phyloP scores from a whole-genome alignment of 2,888 invertebrate genomes.

The Cerastoderma edule region DNA sequence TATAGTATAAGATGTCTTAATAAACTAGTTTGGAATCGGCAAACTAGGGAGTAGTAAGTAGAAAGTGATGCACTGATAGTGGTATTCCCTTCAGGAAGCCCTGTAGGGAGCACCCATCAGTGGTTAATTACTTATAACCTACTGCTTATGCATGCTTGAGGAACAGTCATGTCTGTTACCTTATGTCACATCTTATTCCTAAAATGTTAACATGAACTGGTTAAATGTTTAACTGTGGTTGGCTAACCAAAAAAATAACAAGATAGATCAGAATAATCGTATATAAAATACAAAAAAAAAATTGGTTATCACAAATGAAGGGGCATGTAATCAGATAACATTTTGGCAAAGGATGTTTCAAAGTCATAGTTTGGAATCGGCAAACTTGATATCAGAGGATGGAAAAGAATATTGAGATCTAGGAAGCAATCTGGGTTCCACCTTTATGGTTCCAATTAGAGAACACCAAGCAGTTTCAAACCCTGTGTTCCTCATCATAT shows the following conservation, averaged over 20 bases:
- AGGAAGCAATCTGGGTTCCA: too few relatives aligned
- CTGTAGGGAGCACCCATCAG: neutral
- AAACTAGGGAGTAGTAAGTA: slow-evolving; percentile 12
- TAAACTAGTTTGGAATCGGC: slow-evolving; percentile 17
- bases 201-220: slow-evolving; percentile 6
- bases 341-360: neutral
- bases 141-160: neutral
- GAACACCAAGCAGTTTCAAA: too few relatives aligned
- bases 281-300: slow-evolving; percentile 3
- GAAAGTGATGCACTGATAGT: too few relatives aligned
- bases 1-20: neutral
- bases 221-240: neutral
- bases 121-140: slow-evolving; percentile 6
- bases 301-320: neutral
- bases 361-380: slow-evolving; percentile 19
- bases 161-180: neutral
- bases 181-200: slow-evolving; percentile 11
- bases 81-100: neutral
- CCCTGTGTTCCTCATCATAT: too few relatives aligned
- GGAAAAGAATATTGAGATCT: neutral
- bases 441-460: too few relatives aligned
- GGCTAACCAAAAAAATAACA: slow-evolving; percentile 3
- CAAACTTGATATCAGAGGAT: slow-evolving; percentile 11
- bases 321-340: neutral
- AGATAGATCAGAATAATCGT: slow-evolving; percentile 5